Evolutionary conservation across 2,113 vertebrate genomes (phyloP).

Genomic region (Syngnathus typhle): DNA sequence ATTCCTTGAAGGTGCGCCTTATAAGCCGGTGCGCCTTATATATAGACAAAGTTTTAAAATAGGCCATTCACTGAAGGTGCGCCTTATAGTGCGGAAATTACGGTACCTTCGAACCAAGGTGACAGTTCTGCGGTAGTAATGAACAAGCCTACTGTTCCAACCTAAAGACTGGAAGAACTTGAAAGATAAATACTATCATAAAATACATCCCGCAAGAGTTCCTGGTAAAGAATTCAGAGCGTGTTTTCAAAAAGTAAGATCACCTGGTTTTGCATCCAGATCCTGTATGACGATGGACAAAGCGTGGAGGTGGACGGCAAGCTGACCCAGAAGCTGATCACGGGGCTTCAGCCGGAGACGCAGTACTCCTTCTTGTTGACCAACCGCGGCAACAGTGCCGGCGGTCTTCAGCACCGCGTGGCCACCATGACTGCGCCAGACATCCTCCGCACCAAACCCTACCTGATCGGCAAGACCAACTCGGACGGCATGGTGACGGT

Average conservation of each 20-base stretch:
- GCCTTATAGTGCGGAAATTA: no score
- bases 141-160: no score
- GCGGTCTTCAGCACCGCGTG: slow-evolving; percentile 93
- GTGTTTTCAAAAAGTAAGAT: no score
- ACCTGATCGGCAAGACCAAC: slow-evolving; percentile 89
- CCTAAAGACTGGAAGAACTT: no score
- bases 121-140: neutral
- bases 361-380: slow-evolving; percentile 96
- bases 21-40: no score
- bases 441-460: slow-evolving; percentile 87
- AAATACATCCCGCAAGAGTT: no score
- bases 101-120: no score
- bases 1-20: no score
- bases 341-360: slow-evolving; percentile 92
- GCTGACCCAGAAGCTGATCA: slow-evolving; percentile 92
- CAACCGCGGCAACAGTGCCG: slow-evolving; percentile 94
- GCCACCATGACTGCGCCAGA: slow-evolving; percentile 92
- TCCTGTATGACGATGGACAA: slow-evolving; percentile 97
- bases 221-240: no score
- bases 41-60: no score
- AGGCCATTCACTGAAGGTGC: no score
- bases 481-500: slow-evolving; percentile 94
- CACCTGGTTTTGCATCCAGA: slow-evolving; percentile 63
- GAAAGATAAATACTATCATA: no score
- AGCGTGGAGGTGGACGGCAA: slow-evolving; percentile 95